A percentile compares a stretch with the other conserved stretches of the same genome.
These are phyloP conservation scores for Nomada lathburiana DNA, from an alignment of 2,888 invertebrate genomes.

Conservation along the genomic window DNA sequence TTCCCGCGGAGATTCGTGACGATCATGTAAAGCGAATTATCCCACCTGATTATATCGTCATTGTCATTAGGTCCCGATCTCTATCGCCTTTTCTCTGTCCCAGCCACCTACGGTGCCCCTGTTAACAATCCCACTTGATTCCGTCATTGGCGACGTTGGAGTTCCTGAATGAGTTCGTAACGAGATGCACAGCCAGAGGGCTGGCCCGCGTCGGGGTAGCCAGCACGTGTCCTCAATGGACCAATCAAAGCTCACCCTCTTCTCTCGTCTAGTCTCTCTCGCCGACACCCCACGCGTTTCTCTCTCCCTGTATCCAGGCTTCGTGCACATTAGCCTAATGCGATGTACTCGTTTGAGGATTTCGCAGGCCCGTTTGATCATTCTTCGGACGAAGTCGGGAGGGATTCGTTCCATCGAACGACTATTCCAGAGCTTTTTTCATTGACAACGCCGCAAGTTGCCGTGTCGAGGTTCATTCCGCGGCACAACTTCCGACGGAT, in stretches of 20 bases:
- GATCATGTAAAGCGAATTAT: slow-evolving; percentile 71
- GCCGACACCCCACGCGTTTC: slow-evolving; percentile 48
- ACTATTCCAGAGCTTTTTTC: too few species aligned
- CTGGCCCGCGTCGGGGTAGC: slow-evolving; percentile 77
- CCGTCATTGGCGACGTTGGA: slow-evolving; percentile 77
- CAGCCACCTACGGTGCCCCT: slow-evolving; percentile 72
- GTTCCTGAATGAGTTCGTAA: slow-evolving; percentile 84
- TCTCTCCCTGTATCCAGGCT: slow-evolving; percentile 41
- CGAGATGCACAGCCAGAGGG: slow-evolving; percentile 83
- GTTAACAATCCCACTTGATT: slow-evolving; percentile 84
- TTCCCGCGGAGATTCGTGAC: slow-evolving; percentile 47
- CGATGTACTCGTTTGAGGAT: slow-evolving; percentile 45
- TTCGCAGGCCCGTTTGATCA: slow-evolving; percentile 38
- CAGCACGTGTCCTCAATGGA: slow-evolving; percentile 84
- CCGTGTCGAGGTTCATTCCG: too few species aligned
- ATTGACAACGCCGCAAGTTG: too few species aligned
- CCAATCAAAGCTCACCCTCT: slow-evolving; percentile 84
- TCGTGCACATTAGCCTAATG: slow-evolving; percentile 74
- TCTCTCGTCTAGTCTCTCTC: slow-evolving; percentile 68
- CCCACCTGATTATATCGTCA: slow-evolving; percentile 72
- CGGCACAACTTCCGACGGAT: too few species aligned
- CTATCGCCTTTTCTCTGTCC: slow-evolving; percentile 66
- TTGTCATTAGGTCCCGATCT: slow-evolving; percentile 72
- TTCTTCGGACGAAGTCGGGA: slow-evolving; percentile 15
- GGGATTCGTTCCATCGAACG: neutral